Evolutionary conservation across 2,888 invertebrate genomes (phyloP).

Genomic region (Teleogryllus oceanicus): DNA sequence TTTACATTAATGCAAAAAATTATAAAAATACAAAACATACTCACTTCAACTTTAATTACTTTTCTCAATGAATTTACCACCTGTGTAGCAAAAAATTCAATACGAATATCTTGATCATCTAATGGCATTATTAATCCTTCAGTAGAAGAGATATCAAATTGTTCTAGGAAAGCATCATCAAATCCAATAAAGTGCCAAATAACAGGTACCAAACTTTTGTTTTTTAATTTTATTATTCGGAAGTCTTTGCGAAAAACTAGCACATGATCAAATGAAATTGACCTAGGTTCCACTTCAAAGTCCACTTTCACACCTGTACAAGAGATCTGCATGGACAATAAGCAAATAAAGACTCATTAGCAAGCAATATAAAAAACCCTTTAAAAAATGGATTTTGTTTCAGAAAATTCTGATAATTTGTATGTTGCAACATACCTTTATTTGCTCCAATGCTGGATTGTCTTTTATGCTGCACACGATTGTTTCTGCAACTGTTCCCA

Average conservation of each 20-base stretch:
- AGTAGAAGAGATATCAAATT: slow-evolving; percentile 51
- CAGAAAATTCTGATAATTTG: no score
- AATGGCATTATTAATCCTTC: slow-evolving; percentile 50
- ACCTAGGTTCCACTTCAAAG: slow-evolving; percentile 48
- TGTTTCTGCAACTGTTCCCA: slow-evolving; percentile 43
- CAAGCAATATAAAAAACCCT: no score
- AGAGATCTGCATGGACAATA: slow-evolving; percentile 44
- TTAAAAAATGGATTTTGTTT: no score
- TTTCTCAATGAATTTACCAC: slow-evolving; percentile 49
- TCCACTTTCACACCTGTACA: slow-evolving; percentile 54
- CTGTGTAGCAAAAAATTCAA: slow-evolving; percentile 53
- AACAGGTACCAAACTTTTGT: slow-evolving; percentile 55
- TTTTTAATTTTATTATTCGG: slow-evolving; percentile 53
- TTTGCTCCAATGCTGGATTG: slow-evolving; percentile 56
- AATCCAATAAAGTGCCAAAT: slow-evolving; percentile 55
- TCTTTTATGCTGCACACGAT: slow-evolving; percentile 51
- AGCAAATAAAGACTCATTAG: no score
- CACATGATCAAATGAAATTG: slow-evolving; percentile 54
- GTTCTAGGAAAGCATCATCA: slow-evolving; percentile 43
- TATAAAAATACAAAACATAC: background rate
- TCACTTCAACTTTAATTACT: slow-evolving; percentile 40
- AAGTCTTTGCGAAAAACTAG: slow-evolving; percentile 53
- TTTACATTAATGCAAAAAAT: background rate
- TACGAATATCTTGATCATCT: slow-evolving; percentile 51
- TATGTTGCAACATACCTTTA: slow-evolving; percentile 42